Evolutionary conservation across 1,140 invertebrate species (phyloP), one percentile per base, ranked within the genome.

Genomic region (Leucophenga varia): DNA sequence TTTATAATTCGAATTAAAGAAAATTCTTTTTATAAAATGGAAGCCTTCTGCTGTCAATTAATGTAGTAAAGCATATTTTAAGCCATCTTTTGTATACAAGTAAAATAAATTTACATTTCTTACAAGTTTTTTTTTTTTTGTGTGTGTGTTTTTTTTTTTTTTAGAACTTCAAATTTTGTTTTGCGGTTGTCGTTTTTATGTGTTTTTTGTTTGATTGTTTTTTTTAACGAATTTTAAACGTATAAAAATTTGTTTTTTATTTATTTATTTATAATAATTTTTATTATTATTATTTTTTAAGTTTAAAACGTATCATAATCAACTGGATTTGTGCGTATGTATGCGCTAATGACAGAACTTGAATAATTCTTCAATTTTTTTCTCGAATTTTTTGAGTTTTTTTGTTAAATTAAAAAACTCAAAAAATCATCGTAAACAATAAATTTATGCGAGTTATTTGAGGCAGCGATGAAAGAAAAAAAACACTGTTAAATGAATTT

Each of bases 51-150:
- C 67, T 69, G 64, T 56, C 36, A 50, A 51, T 68, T 54, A 72
- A 73, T 73, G 70, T 73, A 73, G 70, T 73, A 73, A 73, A 73
- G 70, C 70, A 73, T 73, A 73, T 73, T 73, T 73, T 72, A 73
- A 72, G 69, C 70, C 70, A 73, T 73, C 70, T 73, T 72, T 59
- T 64, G 65, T 64, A 68, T 55, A 68, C 46, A 49, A 37, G 38
- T 36, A 41, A 42, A 31, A 30, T 14, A 30, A 34, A 45, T 20
- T 16, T 46, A 28, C 8, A 19, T 19, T 37, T 46, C 10, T 50
- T 35, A 18, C 36, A 22, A 16, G 22, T 47, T 18, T 46, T 17
- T 52, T 54, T 34, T 43, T 46, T 31, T 47, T 43, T 35, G n/a
- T 46, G 35, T 39, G 32, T 48, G 31, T 37, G 46, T 43, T 50